phyloP scores from a whole-genome alignment of 2,113 vertebrate genomes.

The Charina bottae region DNA sequence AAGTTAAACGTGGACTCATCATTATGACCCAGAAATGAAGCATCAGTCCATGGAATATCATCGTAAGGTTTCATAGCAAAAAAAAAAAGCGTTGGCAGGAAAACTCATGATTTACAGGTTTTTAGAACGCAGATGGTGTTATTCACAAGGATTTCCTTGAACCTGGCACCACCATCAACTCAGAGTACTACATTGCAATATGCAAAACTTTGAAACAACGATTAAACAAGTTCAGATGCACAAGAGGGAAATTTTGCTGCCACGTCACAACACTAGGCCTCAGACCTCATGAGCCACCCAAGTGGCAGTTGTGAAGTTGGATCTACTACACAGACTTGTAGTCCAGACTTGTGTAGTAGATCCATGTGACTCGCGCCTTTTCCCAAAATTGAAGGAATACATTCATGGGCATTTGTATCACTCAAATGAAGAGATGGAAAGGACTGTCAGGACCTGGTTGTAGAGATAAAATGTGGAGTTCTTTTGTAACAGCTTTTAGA shows the following conservation, averaged over 20 bases:
- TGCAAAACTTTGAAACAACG: not conserved
- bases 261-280: not conserved
- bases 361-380: not conserved
- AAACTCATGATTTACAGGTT: not conserved
- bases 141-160: not conserved
- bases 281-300: not conserved
- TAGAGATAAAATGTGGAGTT: not conserved
- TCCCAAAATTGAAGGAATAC: not conserved
- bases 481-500: not conserved
- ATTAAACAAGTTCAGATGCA: not conserved
- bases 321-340: not conserved
- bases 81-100: not conserved
- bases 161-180: not conserved
- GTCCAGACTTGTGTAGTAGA: not conserved
- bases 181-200: not conserved
- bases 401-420: not conserved
- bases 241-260: not conserved
- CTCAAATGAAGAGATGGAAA: not conserved
- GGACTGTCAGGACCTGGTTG: not conserved
- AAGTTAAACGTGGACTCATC: not conserved
- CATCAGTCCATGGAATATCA: not conserved
- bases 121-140: not conserved
- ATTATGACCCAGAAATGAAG: not conserved
- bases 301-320: not conserved
- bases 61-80: not conserved